Evolutionary conservation across 2,113 vertebrate genomes (phyloP), one percentile per base, ranked within the genome.

Genomic region (Hemiprocne comata): DNA sequence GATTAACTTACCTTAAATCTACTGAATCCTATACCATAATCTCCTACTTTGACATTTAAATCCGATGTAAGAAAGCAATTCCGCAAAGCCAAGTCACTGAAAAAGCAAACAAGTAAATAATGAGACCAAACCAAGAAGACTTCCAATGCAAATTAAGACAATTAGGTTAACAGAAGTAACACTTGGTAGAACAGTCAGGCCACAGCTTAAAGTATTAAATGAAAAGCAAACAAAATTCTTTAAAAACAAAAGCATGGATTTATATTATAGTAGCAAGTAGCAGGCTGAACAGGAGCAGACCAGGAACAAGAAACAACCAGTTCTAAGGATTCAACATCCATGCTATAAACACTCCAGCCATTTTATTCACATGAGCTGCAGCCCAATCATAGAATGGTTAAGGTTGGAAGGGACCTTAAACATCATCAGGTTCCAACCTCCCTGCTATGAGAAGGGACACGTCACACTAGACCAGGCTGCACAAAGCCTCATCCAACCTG

Each of bases 41-140:
- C 99, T 87, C 99, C 99, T 75, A 99, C 98, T 98, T 99, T 99
- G 90, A 99, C 99, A 29, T 99, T 99, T 91, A 99, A 98, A 95
- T 99, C 99, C 1, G 98, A 98, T 23, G 99, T 99, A 55, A 99
- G 98, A 95, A 98, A 99, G 97, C 99, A 99, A 96, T 99, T 99
- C 94, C 99, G 97, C 94, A 99, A 98, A 87, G 99, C 99, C 96
- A 99, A 96, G 95, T 99, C 99, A 97, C 99, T 99, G 93, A 36
- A 66, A 89, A 58, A 88, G 50, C 38, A 76, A 88, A 85, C 36
- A 81, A 66, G 82, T 13, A 3, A 67, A 71, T 18, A 44, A 53
- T 93, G 34, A 89, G 62, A 57, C 42, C 58, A 86, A 90, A 64
- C 21, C n/a, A 44, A 75, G 57, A 71, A 74, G 29, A 23, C 31